Percentiles rank a stretch among this genome's conserved stretches.
Conservation (phyloP, 2,113 vertebrate genomes). For the Pyrgilauda ruficollis region DNA sequence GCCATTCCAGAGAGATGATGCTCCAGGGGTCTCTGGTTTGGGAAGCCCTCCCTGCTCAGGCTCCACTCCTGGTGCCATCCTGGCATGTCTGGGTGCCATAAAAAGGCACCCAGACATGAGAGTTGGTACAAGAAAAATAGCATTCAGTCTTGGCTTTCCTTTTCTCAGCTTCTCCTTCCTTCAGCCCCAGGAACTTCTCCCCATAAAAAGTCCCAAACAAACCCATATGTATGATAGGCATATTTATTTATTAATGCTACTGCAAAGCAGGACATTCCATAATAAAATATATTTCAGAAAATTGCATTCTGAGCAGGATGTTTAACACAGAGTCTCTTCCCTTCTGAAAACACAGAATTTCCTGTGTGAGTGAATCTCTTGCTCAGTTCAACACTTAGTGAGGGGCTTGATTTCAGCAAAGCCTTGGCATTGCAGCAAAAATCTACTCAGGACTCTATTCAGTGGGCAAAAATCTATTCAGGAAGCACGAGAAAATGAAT, state of each 20-base stretch:
- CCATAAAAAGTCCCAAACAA: not conserved
- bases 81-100: too few relatives aligned
- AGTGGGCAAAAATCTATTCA: not conserved
- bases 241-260: not conserved
- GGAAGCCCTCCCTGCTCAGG: not conserved
- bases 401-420: not conserved
- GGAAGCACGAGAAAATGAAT: not conserved
- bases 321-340: not conserved
- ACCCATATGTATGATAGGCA: not conserved
- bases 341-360: not conserved
- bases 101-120: not conserved
- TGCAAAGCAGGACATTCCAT: not conserved
- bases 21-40: not conserved
- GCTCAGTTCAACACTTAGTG: not conserved
- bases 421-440: not conserved
- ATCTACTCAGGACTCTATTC: not conserved
- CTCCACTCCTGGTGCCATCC: fast-evolving
- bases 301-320: not conserved
- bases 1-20: fast-evolving
- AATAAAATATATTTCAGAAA: not conserved
- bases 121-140: not conserved
- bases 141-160: not conserved
- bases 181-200: not conserved
- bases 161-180: not conserved
- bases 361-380: not conserved